phyloP scores from a whole-genome alignment of 2,113 vertebrate genomes.

The Gavialis gangeticus region DNA sequence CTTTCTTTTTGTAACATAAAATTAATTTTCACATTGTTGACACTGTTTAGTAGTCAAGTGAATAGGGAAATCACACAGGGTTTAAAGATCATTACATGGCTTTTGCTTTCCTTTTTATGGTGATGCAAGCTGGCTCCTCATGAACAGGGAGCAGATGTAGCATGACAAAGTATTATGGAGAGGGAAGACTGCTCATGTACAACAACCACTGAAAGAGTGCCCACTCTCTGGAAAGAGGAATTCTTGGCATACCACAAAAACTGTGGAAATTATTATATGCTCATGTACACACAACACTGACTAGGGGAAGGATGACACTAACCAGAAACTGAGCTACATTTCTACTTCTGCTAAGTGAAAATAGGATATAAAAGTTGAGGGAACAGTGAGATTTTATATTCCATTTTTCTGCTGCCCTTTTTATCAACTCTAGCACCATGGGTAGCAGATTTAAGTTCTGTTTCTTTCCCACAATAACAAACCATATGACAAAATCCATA shows the following conservation, averaged over 20 bases:
- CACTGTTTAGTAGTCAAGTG: neutral
- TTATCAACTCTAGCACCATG: neutral
- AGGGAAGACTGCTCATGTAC: neutral
- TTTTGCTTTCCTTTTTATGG: neutral
- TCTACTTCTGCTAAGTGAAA: neutral
- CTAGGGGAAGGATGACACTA: neutral
- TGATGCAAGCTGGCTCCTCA: neutral
- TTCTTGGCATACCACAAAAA: neutral
- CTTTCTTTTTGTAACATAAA: neutral
- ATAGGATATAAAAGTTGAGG: neutral
- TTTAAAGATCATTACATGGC: accelerated
- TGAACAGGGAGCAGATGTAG: neutral
- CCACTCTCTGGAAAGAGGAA: neutral
- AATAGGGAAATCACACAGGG: neutral
- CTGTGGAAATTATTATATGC: neutral
- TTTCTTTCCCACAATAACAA: neutral
- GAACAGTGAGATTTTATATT: neutral
- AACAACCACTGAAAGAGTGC: neutral
- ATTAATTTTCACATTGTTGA: neutral
- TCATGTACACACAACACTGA: neutral
- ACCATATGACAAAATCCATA: neutral
- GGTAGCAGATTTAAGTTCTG: neutral
- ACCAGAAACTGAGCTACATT: neutral
- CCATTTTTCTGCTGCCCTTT: neutral
- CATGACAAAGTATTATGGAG: neutral